These are phyloP conservation scores for Mus minutoides DNA, from an alignment of 2,797 vertebrate species.

Conservation along the genomic window DNA sequence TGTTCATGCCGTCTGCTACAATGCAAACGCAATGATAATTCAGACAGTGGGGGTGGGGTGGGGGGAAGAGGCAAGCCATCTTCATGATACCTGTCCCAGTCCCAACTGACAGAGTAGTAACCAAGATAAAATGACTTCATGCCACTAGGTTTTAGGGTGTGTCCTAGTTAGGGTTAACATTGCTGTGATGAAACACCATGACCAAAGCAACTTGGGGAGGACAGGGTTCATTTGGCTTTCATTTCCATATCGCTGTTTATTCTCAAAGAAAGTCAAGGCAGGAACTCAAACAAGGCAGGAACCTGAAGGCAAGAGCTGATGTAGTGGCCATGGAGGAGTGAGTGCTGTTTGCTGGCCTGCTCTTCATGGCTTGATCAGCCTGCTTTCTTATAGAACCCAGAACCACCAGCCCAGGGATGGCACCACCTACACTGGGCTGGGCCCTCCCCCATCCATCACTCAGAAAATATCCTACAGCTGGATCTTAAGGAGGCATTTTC, in stretches of 20 bases:
- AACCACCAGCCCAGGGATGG: background rate
- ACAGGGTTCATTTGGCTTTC: background rate
- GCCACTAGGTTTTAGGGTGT: background rate
- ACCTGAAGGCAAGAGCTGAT: background rate
- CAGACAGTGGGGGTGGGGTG: rapidly evolving
- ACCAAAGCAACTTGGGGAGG: background rate
- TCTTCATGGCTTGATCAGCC: background rate
- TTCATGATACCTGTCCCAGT: no score
- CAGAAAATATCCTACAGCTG: background rate
- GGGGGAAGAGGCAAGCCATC: background rate
- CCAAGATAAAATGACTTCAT: background rate
- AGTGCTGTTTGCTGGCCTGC: background rate
- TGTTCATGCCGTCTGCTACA: background rate
- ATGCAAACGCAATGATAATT: background rate
- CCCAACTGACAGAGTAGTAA: background rate
- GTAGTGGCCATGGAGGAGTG: background rate
- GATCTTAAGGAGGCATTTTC: background rate
- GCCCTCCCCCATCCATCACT: background rate
- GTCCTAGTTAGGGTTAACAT: background rate
- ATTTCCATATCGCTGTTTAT: background rate
- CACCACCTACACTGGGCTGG: background rate
- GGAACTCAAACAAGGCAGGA: background rate
- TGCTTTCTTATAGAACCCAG: background rate
- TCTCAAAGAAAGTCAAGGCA: background rate
- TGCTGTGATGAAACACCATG: background rate